A percentile compares a stretch with the other conserved stretches of the same genome.
phyloP scores from a whole-genome alignment of 2,888 invertebrate species.

The Phasia obesa region DNA sequence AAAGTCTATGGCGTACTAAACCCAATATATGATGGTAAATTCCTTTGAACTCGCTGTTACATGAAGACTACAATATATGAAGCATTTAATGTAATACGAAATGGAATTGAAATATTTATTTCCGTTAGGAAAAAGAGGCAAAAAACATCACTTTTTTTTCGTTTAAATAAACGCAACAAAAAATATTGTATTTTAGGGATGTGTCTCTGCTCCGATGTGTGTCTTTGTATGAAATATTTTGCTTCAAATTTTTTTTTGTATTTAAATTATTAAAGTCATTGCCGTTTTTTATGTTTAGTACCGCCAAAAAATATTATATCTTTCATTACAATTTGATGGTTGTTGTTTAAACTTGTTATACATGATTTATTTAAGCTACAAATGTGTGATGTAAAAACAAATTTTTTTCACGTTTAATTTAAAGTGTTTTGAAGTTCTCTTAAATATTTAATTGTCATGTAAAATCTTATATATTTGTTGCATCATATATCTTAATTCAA shows the following conservation, averaged over 20 bases:
- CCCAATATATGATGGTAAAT: slow-evolving; percentile 47
- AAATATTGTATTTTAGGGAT: slow-evolving; percentile 46
- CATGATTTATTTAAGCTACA: background rate
- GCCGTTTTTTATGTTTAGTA: background rate
- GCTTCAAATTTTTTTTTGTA: background rate
- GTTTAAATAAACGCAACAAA: background rate
- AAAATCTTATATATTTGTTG: too few species aligned
- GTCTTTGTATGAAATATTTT: too few species aligned
- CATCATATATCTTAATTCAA: too few species aligned
- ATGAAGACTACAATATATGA: background rate
- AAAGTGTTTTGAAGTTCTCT: background rate
- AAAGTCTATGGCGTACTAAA: slow-evolving; percentile 64
- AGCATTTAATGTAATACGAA: slow-evolving; percentile 15
- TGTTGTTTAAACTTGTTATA: background rate
- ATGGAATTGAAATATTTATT: slow-evolving; percentile 59
- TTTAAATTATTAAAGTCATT: slow-evolving; percentile 29
- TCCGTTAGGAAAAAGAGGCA: slow-evolving; percentile 6
- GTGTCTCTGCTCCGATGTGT: slow-evolving; percentile 34
- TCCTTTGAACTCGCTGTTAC: slow-evolving; percentile 58
- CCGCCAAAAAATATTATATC: background rate
- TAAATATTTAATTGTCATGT: slow-evolving; percentile 14
- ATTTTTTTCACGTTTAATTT: background rate
- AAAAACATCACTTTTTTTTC: background rate
- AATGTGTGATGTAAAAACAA: background rate
- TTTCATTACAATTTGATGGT: background rate